Conservation (phyloP, 2,113 vertebrate genomes). For the Theristicus caerulescens region DNA sequence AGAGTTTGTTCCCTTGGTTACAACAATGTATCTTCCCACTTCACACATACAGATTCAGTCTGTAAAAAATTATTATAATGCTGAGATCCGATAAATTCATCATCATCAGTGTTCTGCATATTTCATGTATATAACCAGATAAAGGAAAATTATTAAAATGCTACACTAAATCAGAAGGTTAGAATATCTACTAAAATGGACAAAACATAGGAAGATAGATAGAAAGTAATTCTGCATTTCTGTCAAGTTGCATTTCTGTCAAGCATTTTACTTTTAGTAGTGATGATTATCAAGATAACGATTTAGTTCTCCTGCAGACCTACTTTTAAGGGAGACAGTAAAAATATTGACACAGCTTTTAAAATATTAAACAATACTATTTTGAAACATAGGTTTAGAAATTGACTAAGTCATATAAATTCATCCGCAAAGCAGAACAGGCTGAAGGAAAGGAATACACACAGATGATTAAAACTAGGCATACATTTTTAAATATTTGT, state of each 20-base stretch:
- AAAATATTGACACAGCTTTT: neutral
- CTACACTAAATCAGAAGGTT: neutral
- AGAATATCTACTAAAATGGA: neutral
- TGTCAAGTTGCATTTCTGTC: neutral
- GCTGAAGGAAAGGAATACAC: neutral
- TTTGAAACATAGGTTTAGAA: neutral
- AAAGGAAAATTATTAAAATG: neutral
- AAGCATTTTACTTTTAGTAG: neutral
- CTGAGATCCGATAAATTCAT: neutral
- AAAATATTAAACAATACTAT: neutral
- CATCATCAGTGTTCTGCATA: neutral
- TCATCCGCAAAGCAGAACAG: neutral
- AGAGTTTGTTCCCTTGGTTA: neutral
- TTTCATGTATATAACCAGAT: neutral
- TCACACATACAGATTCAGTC: neutral
- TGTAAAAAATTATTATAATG: neutral
- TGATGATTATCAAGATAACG: neutral
- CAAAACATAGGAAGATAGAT: neutral
- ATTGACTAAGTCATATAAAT: neutral
- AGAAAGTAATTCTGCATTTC: neutral
- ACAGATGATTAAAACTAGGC: neutral
- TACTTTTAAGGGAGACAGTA: neutral
- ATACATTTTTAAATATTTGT: neutral
- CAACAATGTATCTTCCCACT: neutral
- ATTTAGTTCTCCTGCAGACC: neutral